Percentiles rank a stretch among this genome's conserved stretches.
These are phyloP conservation scores for Plemyria rubiginata DNA, from an alignment of 2,888 invertebrate genomes.

Conservation along the genomic window DNA sequence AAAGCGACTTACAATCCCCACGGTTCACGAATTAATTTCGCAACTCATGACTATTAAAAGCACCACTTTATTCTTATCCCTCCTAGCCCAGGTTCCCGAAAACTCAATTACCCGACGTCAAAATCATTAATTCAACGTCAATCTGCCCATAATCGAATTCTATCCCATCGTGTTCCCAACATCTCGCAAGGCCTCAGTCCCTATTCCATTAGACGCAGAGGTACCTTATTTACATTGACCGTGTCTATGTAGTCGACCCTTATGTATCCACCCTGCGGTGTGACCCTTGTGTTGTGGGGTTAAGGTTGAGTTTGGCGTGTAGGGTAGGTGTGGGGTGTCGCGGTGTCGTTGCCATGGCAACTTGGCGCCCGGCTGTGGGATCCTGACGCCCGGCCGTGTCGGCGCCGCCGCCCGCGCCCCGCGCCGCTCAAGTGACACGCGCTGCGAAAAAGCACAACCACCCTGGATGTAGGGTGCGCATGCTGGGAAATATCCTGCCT, in stretches of 20 bases:
- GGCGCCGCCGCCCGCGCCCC: constrained; percentile 80
- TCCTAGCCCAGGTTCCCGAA: constrained; percentile 15
- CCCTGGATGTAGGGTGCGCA: constrained; percentile 60
- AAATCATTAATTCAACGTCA: constrained; percentile 46
- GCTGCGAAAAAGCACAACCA: constrained; percentile 84
- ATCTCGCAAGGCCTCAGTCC: constrained; percentile 78
- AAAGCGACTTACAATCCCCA: not conserved
- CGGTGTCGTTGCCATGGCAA: constrained; percentile 86
- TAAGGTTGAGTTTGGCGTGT: constrained; percentile 64
- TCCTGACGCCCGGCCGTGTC: constrained; percentile 86
- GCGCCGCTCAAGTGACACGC: constrained; percentile 83
- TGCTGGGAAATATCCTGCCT: constrained; percentile 15
- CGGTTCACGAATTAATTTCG: constrained; percentile 3
- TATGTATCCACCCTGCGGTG: constrained; percentile 59
- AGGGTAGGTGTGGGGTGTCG: constrained; percentile 59
- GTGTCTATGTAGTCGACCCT: constrained; percentile 81
- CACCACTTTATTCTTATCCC: constrained; percentile 26
- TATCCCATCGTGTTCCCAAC: constrained; percentile 80
- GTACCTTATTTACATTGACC: constrained; percentile 85
- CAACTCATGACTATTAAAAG: constrained; percentile 21
- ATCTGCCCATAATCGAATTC: constrained; percentile 74
- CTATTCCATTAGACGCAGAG: constrained; percentile 82
- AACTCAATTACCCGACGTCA: constrained; percentile 36
- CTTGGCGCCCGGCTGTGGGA: constrained; percentile 86
- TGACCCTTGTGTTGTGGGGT: constrained; percentile 54